These are phyloP conservation scores for Platycheirus rosarum DNA, from an alignment of 2,888 invertebrate species.

Conservation along the genomic window DNA sequence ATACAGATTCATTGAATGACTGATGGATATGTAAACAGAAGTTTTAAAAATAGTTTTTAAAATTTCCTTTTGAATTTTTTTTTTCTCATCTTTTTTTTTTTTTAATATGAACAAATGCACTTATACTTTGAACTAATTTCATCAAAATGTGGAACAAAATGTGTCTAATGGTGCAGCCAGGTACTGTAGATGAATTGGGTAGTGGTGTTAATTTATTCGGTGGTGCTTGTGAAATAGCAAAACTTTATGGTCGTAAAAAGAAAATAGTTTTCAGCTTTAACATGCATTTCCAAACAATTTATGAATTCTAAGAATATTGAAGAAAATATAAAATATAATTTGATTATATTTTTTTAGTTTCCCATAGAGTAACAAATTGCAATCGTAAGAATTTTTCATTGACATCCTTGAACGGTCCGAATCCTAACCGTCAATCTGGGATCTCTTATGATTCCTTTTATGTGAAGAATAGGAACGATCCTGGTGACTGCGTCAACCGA, in stretches of 20 bases:
- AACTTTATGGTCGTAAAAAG: not conserved
- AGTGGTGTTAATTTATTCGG: not conserved
- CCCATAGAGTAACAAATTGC: too few relatives aligned
- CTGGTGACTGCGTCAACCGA: too few relatives aligned
- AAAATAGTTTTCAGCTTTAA: not conserved
- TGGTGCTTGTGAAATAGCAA: not conserved
- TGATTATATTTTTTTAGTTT: too few relatives aligned
- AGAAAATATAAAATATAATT: not conserved
- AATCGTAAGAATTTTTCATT: too few relatives aligned
- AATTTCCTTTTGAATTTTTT: not conserved
- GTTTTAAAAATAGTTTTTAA: conserved; percentile 24
- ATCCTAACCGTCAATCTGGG: too few relatives aligned
- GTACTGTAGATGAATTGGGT: not conserved
- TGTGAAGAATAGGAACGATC: too few relatives aligned
- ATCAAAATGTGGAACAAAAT: conserved; percentile 16
- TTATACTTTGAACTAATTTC: conserved; percentile 13
- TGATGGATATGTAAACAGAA: conserved; percentile 7
- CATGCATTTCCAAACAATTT: not conserved
- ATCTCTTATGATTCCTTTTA: too few relatives aligned
- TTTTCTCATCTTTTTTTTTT: too few relatives aligned
- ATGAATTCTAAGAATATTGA: too few relatives aligned
- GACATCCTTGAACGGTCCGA: too few relatives aligned
- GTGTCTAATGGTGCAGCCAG: conserved; percentile 13
- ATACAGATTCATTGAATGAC: conserved; percentile 15
- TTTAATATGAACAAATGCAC: conserved; percentile 32